Evolutionary conservation across 2,888 invertebrate species (phyloP).

Genomic region (Eilema depressum): DNA sequence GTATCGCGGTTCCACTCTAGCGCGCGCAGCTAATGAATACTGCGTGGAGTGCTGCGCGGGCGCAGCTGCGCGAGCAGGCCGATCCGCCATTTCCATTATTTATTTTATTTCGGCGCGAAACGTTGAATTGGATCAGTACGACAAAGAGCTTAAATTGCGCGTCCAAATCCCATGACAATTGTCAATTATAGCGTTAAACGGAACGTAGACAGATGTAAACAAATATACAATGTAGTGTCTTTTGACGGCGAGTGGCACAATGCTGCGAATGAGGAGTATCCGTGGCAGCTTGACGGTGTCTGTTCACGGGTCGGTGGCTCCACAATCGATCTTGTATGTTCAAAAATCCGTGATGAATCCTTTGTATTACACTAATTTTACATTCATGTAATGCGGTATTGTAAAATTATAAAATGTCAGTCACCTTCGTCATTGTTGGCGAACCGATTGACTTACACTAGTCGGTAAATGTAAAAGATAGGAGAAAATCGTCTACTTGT

Average conservation of each 20-base stretch:
- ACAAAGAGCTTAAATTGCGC: slow-evolving; percentile 86
- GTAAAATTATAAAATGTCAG: slow-evolving; percentile 18
- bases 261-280: slow-evolving; percentile 50
- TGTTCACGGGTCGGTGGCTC: slow-evolving; percentile 42
- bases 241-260: slow-evolving; percentile 57
- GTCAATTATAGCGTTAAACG: slow-evolving; percentile 75
- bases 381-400: slow-evolving; percentile 37
- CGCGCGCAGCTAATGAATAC: slow-evolving; percentile 82
- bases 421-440: not conserved
- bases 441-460: not conserved
- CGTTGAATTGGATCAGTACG: slow-evolving; percentile 82
- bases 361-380: slow-evolving; percentile 37
- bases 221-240: slow-evolving; percentile 70
- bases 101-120: slow-evolving; percentile 85
- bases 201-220: slow-evolving; percentile 83
- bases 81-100: slow-evolving; percentile 84
- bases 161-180: slow-evolving; percentile 84
- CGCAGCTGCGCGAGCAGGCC: slow-evolving; percentile 79
- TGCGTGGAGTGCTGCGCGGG: slow-evolving; percentile 68
- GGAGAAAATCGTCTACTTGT: not conserved
- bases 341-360: slow-evolving; percentile 50
- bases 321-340: slow-evolving; percentile 49
- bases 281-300: slow-evolving; percentile 48
- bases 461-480: not conserved
- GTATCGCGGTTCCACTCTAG: slow-evolving; percentile 85